Evolutionary conservation across 1,140 invertebrate species (phyloP).

Genomic region (Atopsyche davidsoni): DNA sequence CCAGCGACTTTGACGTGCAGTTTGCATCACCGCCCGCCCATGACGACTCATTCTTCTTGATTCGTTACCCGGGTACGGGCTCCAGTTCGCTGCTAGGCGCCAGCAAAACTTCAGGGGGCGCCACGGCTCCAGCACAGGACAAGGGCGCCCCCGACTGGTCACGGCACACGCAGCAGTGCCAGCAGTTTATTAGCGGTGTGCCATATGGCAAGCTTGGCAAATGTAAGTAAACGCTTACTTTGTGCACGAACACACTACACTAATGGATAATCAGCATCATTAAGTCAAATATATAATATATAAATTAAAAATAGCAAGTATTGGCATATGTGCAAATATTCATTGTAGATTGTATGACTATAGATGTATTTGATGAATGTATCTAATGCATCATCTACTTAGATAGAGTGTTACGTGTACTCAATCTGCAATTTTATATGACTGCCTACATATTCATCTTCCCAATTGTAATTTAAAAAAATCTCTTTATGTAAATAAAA

Average conservation of each 20-base stretch:
- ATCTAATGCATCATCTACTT: too few relatives aligned
- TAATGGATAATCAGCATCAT: too few relatives aligned
- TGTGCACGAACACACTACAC: neutral
- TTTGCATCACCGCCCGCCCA: slow-evolving; percentile 61
- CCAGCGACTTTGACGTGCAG: slow-evolving; percentile 62
- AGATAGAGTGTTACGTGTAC: too few relatives aligned
- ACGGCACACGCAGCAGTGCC: slow-evolving; percentile 60
- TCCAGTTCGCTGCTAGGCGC: slow-evolving; percentile 35
- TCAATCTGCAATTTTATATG: too few relatives aligned
- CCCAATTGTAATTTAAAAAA: too few relatives aligned
- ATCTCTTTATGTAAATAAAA: too few relatives aligned
- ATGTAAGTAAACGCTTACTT: slow-evolving; percentile 24
- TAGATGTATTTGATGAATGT: too few relatives aligned
- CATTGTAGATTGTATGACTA: too few relatives aligned
- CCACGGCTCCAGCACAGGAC: slow-evolving; percentile 34
- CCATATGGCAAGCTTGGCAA: slow-evolving; percentile 26
- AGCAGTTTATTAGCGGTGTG: slow-evolving; percentile 52
- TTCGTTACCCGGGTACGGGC: slow-evolving; percentile 52
- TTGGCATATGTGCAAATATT: too few relatives aligned
- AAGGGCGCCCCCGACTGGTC: slow-evolving; percentile 51
- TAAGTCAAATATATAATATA: too few relatives aligned
- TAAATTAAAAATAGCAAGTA: too few relatives aligned
- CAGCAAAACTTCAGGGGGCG: slow-evolving; percentile 29
- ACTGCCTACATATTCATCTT: too few relatives aligned
- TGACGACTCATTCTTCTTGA: slow-evolving; percentile 65